Evolutionary conservation across 2,113 vertebrate genomes (phyloP).

Genomic region (Aplodontia rufa): DNA sequence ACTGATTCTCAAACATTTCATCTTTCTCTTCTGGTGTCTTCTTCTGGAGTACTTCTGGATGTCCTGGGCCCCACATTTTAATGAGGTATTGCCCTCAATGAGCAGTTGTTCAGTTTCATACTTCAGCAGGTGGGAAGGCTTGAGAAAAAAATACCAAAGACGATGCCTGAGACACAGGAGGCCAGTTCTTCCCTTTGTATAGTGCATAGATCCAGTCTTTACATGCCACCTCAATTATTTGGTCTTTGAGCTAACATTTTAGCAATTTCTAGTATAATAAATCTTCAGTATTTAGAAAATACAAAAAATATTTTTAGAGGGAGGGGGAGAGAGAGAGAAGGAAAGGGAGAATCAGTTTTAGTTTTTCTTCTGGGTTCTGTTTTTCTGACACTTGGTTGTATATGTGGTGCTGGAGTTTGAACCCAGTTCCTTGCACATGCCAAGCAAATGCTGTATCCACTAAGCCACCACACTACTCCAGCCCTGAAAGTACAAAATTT

Average conservation of each 20-base stretch:
- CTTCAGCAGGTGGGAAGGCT: background rate
- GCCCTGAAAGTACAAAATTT: conserved; percentile 9
- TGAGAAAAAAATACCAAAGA: background rate
- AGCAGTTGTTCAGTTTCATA: background rate
- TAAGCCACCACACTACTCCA: too few relatives aligned
- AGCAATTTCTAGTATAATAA: background rate
- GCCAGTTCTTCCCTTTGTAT: background rate
- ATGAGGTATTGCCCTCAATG: background rate
- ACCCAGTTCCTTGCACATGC: too few relatives aligned
- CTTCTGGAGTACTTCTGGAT: background rate
- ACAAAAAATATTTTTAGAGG: too few relatives aligned
- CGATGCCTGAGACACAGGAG: background rate
- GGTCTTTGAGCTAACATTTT: background rate
- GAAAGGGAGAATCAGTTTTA: too few relatives aligned
- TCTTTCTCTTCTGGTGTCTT: background rate
- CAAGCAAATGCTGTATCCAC: too few relatives aligned
- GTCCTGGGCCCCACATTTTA: background rate
- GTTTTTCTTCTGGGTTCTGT: too few relatives aligned
- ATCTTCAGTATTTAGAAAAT: background rate
- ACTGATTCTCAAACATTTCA: background rate
- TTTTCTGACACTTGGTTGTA: too few relatives aligned
- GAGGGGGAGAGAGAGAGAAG: too few relatives aligned
- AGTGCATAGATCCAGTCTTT: background rate
- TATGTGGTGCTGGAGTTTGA: too few relatives aligned
- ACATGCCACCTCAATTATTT: background rate